Conservation (phyloP, 1,140 invertebrate genomes). For the Steinernema feltiae region DNA sequence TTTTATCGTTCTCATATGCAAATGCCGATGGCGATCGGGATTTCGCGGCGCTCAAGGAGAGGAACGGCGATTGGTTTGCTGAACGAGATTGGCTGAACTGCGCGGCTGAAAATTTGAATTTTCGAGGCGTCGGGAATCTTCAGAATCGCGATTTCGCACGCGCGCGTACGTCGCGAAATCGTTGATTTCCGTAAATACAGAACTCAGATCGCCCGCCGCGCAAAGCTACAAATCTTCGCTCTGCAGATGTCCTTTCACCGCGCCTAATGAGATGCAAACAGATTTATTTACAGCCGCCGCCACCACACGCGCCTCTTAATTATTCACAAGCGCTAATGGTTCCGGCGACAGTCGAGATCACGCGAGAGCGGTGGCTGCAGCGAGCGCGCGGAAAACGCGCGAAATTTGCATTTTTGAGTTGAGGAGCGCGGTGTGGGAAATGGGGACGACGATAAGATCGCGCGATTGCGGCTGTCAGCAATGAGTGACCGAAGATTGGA, state of each 20-base stretch:
- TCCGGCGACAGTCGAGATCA: background rate
- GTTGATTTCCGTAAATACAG: too few relatives aligned
- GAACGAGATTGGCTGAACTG: background rate
- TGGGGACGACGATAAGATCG: slow-evolving; percentile 6
- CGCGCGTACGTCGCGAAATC: too few relatives aligned
- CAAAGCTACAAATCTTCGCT: too few relatives aligned
- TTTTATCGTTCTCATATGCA: slow-evolving; percentile 11
- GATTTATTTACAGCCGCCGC: slow-evolving; percentile 13
- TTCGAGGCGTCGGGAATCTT: background rate
- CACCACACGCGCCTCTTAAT: background rate
- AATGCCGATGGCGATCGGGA: background rate
- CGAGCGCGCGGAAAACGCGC: too few relatives aligned
- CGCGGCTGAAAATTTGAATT: too few relatives aligned
- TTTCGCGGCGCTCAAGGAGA: background rate
- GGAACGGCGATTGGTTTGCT: background rate
- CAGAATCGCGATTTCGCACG: too few relatives aligned
- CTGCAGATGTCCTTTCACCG: background rate
- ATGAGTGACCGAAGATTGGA: background rate
- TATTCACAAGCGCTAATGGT: background rate
- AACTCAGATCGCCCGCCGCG: too few relatives aligned
- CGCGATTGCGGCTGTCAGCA: slow-evolving; percentile 9
- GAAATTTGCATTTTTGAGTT: too few relatives aligned
- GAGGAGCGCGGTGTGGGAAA: background rate
- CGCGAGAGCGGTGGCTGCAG: too few relatives aligned
- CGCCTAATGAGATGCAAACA: slow-evolving; percentile 12